Percentiles rank a stretch among this genome's conserved stretches.
Conservation (phyloP, 2,888 invertebrate species). For the Chorisops tibialis region DNA sequence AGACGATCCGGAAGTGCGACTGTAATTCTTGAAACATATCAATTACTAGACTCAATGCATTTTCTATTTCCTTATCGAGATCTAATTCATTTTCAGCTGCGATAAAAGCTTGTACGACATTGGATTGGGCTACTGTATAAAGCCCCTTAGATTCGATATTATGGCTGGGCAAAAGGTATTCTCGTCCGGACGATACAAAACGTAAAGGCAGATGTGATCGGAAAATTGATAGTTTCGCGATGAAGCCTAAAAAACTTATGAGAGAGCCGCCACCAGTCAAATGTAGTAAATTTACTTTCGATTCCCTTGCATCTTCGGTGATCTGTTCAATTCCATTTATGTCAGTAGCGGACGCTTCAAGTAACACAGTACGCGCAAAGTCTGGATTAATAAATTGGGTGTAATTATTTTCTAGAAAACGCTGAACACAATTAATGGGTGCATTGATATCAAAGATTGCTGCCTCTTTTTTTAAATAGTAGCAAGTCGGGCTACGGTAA, state of each 20-base stretch:
- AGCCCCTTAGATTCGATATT: constrained; percentile 53
- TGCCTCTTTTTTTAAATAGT: constrained; percentile 64
- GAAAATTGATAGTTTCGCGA: constrained; percentile 64
- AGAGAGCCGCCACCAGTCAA: constrained; percentile 74
- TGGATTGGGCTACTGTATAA: constrained; percentile 67
- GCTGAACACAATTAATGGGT: constrained; percentile 42
- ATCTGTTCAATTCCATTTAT: constrained; percentile 60
- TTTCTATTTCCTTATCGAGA: constrained; percentile 58
- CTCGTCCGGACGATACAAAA: constrained; percentile 67
- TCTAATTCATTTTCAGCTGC: constrained; percentile 53
- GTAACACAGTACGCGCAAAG: constrained; percentile 69
- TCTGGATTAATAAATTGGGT: constrained; percentile 71
- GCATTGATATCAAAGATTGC: constrained; percentile 65
- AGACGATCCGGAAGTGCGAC: constrained; percentile 64
- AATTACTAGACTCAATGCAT: constrained; percentile 55
- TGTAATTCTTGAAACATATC: constrained; percentile 63
- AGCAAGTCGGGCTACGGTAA: constrained; percentile 54
- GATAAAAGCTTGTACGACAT: constrained; percentile 65
- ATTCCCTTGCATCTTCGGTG: constrained; percentile 52
- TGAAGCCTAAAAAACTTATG: constrained; percentile 69
- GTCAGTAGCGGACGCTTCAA: constrained; percentile 67
- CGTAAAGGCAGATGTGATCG: constrained; percentile 64
- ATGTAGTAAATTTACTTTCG: constrained; percentile 61
- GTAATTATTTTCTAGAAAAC: constrained; percentile 55
- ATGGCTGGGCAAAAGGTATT: constrained; percentile 54